Conservation (phyloP, 2,113 vertebrate species). For the Melanerpes aurifrons region DNA sequence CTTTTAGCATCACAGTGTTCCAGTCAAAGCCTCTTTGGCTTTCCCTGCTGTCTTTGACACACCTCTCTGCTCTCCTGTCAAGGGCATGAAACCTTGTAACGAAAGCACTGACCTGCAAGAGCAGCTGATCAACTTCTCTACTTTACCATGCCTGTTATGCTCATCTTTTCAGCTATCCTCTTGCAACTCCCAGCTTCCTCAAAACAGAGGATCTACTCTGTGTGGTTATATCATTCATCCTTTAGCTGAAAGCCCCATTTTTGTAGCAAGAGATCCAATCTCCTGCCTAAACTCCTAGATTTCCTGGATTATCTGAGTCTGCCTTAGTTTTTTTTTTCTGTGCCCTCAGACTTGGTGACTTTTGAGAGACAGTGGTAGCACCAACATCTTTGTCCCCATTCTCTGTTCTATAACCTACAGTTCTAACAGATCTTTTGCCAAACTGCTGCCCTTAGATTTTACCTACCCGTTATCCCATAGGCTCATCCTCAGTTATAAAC, state of each 20-base stretch:
- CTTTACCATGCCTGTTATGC: background rate
- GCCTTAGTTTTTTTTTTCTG: background rate
- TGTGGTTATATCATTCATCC: background rate
- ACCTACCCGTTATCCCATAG: background rate
- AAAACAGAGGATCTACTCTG: background rate
- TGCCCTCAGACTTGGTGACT: background rate
- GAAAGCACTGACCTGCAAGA: background rate
- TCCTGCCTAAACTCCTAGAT: background rate
- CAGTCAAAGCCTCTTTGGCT: background rate
- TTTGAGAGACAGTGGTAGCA: background rate
- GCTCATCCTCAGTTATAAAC: background rate
- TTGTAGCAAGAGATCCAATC: background rate
- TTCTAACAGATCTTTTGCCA: background rate
- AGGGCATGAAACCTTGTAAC: background rate
- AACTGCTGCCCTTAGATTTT: background rate
- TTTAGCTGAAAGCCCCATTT: background rate
- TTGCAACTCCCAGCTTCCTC: background rate
- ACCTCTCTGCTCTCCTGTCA: background rate
- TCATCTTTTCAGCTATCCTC: background rate
- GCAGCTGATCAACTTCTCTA: background rate
- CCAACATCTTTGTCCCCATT: accelerated
- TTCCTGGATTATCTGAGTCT: background rate
- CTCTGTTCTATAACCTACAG: background rate
- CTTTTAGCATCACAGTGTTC: background rate
- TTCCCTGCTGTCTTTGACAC: background rate